Percentiles rank a stretch among this genome's conserved stretches.
phyloP scores from a whole-genome alignment of 2,113 vertebrate species.

The zebrafish (Danio rerio) region GRCz12tu NC_133193.1:16699501-16700000 shows the following conservation, averaged over 20 bases:
- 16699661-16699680: background rate
- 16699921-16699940: too few relatives aligned
- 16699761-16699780: slow-evolving; percentile 84
- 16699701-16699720: slow-evolving; percentile 70
- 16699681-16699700: background rate
- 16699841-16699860: slow-evolving; percentile 82
- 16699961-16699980: too few relatives aligned
- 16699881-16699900: slow-evolving; percentile 64
- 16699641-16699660: slow-evolving; percentile 7
- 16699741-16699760: slow-evolving; percentile 90
- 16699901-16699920: too few relatives aligned
- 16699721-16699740: slow-evolving; percentile 84
- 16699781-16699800: slow-evolving; percentile 84
- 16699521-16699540: slow-evolving; percentile 99
- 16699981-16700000: too few relatives aligned
- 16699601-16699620: slow-evolving; percentile 37
- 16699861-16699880: slow-evolving; percentile 86
- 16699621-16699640: background rate
- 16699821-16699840: slow-evolving; percentile 85
- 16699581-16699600: slow-evolving; percentile 43
- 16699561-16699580: slow-evolving; percentile 73
- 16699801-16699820: slow-evolving; percentile 92
- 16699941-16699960: too few relatives aligned
- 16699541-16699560: slow-evolving; percentile 95
- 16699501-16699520: slow-evolving; percentile 98